These are phyloP conservation scores for Tenthredo amoena DNA, from an alignment of 2,888 invertebrate species.

Conservation along the genomic window DNA sequence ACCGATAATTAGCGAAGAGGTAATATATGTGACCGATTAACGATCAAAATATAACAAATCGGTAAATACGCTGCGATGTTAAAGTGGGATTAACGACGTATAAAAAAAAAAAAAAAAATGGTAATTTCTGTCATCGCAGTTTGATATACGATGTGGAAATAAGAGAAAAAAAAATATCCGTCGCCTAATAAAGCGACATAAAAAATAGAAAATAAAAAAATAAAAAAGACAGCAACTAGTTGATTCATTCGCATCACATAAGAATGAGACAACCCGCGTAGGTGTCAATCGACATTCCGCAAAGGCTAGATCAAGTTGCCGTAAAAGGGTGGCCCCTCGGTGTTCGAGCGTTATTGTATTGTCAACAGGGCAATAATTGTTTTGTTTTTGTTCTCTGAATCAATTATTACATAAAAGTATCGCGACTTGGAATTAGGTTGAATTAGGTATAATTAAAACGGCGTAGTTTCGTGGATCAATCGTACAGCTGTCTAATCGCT, in stretches of 20 bases:
- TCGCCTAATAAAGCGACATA: background rate
- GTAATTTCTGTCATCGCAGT: background rate
- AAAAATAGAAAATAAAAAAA: background rate
- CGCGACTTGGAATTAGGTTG: background rate
- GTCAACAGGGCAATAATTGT: constrained; percentile 28
- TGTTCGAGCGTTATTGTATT: background rate
- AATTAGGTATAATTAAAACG: background rate
- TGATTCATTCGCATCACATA: constrained; percentile 32
- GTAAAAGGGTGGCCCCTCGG: constrained; percentile 38
- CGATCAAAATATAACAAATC: background rate
- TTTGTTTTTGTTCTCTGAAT: constrained; percentile 16
- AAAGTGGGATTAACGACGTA: background rate
- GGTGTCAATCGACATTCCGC: constrained; percentile 49
- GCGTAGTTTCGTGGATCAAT: background rate
- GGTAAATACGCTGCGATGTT: background rate
- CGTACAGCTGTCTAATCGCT: too few species aligned
- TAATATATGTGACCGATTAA: background rate
- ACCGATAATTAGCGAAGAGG: background rate
- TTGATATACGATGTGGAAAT: background rate
- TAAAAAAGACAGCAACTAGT: background rate
- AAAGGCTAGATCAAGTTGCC: constrained; percentile 47
- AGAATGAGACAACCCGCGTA: constrained; percentile 30
- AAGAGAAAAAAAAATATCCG: background rate
- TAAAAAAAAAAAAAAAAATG: background rate
- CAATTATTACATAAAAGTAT: background rate